These are phyloP conservation scores for Apodemia mormo DNA, from an alignment of 2,888 invertebrate species.

Conservation along the genomic window DNA sequence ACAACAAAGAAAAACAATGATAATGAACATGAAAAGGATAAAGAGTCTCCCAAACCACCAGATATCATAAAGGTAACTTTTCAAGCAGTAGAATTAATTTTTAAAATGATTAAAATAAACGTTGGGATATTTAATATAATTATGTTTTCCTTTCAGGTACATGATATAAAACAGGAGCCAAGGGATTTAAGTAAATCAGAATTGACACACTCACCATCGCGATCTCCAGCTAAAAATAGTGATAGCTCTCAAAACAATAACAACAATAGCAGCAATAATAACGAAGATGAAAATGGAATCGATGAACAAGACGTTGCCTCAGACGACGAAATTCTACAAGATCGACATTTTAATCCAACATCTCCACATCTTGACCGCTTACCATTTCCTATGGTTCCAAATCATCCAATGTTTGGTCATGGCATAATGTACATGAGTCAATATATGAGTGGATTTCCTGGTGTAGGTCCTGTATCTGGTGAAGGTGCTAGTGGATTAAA, in stretches of 20 bases:
- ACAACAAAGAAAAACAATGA: slow-evolving; percentile 81
- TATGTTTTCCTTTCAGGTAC: slow-evolving; percentile 56
- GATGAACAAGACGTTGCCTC: slow-evolving; percentile 78
- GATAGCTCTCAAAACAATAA: slow-evolving; percentile 71
- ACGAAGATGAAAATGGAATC: slow-evolving; percentile 75
- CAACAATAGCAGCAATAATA: slow-evolving; percentile 73
- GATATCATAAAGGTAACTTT: slow-evolving; percentile 74
- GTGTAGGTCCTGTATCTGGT: slow-evolving; percentile 78
- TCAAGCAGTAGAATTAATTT: neutral
- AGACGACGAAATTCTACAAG: slow-evolving; percentile 71
- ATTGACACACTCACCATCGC: slow-evolving; percentile 67
- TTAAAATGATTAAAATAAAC: neutral
- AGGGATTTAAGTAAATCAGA: slow-evolving; percentile 71
- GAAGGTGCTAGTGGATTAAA: slow-evolving; percentile 83
- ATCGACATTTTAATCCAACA: slow-evolving; percentile 64
- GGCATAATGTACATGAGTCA: slow-evolving; percentile 96
- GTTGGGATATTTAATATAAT: neutral
- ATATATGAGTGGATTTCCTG: slow-evolving; percentile 85
- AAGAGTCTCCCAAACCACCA: slow-evolving; percentile 78
- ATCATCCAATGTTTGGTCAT: slow-evolving; percentile 92
- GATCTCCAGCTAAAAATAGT: slow-evolving; percentile 80
- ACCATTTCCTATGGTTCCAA: slow-evolving; percentile 90
- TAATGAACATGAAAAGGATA: slow-evolving; percentile 66
- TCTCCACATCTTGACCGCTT: slow-evolving; percentile 77
- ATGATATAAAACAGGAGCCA: slow-evolving; percentile 81